These are phyloP conservation scores for Panzeria rudis DNA, from an alignment of 2,888 invertebrate genomes.

Conservation along the genomic window DNA sequence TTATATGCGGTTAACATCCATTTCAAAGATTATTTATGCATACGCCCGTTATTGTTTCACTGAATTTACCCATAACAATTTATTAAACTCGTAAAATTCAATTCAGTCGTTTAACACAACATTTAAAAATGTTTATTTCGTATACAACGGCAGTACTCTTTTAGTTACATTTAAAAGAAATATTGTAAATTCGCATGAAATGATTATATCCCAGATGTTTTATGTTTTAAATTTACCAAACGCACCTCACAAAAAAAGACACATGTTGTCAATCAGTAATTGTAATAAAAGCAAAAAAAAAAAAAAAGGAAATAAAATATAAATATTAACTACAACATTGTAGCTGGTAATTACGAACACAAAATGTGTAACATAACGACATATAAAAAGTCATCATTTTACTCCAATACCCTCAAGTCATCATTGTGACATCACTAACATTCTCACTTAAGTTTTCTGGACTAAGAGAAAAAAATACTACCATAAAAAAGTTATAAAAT, in stretches of 20 bases:
- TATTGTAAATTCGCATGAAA: not conserved
- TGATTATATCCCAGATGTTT: not conserved
- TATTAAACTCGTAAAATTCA: not conserved
- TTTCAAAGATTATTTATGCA: no score
- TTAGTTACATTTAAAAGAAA: not conserved
- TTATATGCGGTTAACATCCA: no score
- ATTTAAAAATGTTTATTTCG: not conserved
- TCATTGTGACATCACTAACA: not conserved
- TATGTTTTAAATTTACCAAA: not conserved
- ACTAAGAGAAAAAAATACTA: not conserved
- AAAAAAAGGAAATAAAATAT: slow-evolving; percentile 21
- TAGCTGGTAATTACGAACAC: slow-evolving; percentile 17
- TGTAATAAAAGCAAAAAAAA: slow-evolving; percentile 16
- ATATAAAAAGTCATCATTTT: slow-evolving; percentile 50
- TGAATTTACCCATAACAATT: not conserved
- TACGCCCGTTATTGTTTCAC: no score
- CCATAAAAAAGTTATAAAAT: slow-evolving; percentile 25
- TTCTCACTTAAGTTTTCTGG: slow-evolving; percentile 9
- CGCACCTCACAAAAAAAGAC: not conserved
- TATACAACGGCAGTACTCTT: not conserved
- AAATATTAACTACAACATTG: slow-evolving; percentile 11
- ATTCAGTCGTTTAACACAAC: not conserved
- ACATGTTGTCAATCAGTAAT: slow-evolving; percentile 17
- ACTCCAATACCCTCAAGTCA: slow-evolving; percentile 17
- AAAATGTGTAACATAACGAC: slow-evolving; percentile 36